Percentiles rank a stretch among this genome's conserved stretches.
Evolutionary conservation across 64 coral and sea anemone species (phyloP).

Genomic region (Dendrophyllia cribrosa): DNA sequence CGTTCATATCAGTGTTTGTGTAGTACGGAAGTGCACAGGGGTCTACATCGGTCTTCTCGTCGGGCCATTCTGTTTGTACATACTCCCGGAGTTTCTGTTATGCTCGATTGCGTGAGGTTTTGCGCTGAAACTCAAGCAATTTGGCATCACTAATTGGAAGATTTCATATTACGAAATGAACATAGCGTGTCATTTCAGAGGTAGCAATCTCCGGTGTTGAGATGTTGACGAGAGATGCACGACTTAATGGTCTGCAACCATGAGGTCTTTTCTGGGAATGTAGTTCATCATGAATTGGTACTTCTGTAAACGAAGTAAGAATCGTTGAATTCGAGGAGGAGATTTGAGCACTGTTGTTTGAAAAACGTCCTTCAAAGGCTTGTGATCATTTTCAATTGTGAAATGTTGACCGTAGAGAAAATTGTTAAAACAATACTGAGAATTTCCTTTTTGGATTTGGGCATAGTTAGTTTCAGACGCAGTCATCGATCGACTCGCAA

Average conservation of each 20-base stretch:
- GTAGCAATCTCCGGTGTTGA: conserved; percentile 53
- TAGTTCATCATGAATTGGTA: conserved; percentile 48
- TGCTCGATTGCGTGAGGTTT: too few species aligned
- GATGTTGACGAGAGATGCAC: conserved; percentile 35
- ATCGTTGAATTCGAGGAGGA: conserved; percentile 46
- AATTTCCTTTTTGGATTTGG: conserved; percentile 22
- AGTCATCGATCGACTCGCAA: conserved; percentile 19
- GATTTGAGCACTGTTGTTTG: conserved; percentile 30
- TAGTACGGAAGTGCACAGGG: background rate
- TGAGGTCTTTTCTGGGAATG: conserved; percentile 37
- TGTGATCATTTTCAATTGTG: conserved; percentile 40
- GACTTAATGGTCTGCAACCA: conserved; percentile 44
- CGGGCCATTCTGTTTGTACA: too few species aligned
- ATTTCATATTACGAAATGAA: too few species aligned
- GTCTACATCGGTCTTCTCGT: too few species aligned
- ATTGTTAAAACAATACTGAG: conserved; percentile 36
- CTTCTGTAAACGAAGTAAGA: conserved; percentile 48
- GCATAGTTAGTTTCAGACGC: conserved; percentile 5
- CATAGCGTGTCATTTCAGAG: conserved; percentile 53
- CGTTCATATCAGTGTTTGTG: background rate
- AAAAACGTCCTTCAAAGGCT: conserved; percentile 21
- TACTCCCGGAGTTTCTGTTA: too few species aligned
- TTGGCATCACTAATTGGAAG: too few species aligned
- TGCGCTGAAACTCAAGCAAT: too few species aligned
- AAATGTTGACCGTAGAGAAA: conserved; percentile 49